A percentile compares a stretch with the other conserved stretches of the same genome.
Conservation (phyloP, 1,140 invertebrate genomes). For the Papilio helenus region DNA sequence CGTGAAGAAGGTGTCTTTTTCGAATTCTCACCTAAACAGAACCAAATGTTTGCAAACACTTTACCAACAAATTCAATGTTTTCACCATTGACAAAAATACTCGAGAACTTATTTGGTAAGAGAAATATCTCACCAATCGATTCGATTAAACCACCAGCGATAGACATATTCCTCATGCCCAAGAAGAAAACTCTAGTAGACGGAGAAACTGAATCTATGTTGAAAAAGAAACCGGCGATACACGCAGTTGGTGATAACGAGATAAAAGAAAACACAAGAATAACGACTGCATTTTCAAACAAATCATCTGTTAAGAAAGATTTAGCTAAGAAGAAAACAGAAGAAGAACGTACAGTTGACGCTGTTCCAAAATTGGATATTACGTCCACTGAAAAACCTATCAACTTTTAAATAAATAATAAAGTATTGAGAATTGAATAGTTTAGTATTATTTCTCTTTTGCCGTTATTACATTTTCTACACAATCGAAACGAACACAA, state of each 20-base stretch:
- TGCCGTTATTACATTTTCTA: not conserved
- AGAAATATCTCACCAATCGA: slow-evolving; percentile 50
- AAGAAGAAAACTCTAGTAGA: slow-evolving; percentile 33
- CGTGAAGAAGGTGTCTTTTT: slow-evolving; percentile 63
- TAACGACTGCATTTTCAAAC: slow-evolving; percentile 43
- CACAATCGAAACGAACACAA: not conserved
- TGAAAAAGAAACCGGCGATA: slow-evolving; percentile 49
- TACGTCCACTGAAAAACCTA: not conserved
- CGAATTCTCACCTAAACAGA: slow-evolving; percentile 60
- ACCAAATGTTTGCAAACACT: slow-evolving; percentile 38
- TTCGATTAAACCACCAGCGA: slow-evolving; percentile 45
- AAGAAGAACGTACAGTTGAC: slow-evolving; percentile 27
- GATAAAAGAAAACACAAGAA: slow-evolving; percentile 59
- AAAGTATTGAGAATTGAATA: not conserved
- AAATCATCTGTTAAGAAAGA: slow-evolving; percentile 60
- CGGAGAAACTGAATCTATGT: slow-evolving; percentile 38
- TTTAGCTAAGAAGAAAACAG: slow-evolving; percentile 48
- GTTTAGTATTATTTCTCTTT: not conserved
- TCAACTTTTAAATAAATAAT: not conserved
- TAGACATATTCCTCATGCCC: slow-evolving; percentile 14
- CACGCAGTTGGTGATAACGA: slow-evolving; percentile 67
- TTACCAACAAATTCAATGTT: slow-evolving; percentile 39
- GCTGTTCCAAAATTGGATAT: slow-evolving; percentile 38
- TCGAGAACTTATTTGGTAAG: slow-evolving; percentile 52
- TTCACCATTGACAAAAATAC: slow-evolving; percentile 52